These are phyloP conservation scores for Scaeva pyrastri DNA, from an alignment of 2,888 invertebrate genomes.

Conservation along the genomic window DNA sequence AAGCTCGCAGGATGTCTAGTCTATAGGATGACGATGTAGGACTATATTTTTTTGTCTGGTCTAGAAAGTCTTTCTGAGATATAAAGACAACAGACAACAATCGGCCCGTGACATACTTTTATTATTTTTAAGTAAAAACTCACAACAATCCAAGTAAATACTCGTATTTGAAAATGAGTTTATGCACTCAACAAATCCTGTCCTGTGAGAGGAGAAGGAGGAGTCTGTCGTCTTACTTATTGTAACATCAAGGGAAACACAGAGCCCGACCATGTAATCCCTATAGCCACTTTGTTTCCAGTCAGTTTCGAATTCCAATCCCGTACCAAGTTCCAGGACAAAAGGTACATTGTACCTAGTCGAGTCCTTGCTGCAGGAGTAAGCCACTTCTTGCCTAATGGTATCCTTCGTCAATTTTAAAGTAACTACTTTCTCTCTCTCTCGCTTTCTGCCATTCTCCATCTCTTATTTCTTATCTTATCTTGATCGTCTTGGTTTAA, in stretches of 20 bases:
- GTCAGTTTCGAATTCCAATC: background rate
- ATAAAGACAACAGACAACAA: conserved; percentile 34
- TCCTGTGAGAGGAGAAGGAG: conserved; percentile 9
- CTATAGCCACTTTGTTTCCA: background rate
- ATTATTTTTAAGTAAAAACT: conserved; percentile 13
- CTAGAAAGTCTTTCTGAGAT: background rate
- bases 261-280: too few species aligned
- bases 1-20: background rate
- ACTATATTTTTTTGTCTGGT: background rate
- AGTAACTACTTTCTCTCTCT: background rate
- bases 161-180: conserved; percentile 68
- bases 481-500: background rate
- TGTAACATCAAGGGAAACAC: conserved; percentile 23
- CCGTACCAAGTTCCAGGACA: background rate
- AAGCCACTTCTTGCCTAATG: conserved; percentile 49
- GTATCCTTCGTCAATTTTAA: conserved; percentile 29
- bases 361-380: conserved; percentile 17
- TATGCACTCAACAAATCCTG: conserved; percentile 48
- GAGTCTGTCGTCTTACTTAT: background rate
- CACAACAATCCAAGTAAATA: conserved; percentile 61
- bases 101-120: conserved; percentile 23
- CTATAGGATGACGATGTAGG: background rate
- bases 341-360: background rate
- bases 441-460: too few species aligned
- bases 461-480: background rate